These are phyloP conservation scores for Nannoperca australis DNA, from an alignment of 2,797 vertebrate species.

Conservation along the genomic window DNA sequence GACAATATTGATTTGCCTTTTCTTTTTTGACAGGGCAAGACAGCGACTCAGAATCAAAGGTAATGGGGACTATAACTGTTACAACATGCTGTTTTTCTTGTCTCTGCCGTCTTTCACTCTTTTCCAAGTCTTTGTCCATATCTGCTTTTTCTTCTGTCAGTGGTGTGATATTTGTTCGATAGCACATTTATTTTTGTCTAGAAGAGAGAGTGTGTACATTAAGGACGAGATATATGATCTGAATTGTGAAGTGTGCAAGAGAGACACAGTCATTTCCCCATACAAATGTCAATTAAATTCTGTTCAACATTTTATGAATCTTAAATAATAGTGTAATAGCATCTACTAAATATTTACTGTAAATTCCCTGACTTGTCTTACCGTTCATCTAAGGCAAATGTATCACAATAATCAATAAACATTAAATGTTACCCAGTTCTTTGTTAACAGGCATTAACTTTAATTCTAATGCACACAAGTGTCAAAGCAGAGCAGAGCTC, in stretches of 20 bases:
- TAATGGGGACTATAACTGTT: conserved; percentile 72
- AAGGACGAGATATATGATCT: neutral
- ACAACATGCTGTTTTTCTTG: conserved; percentile 52
- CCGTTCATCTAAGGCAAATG: conserved; percentile 4
- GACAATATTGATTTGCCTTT: conserved; percentile 87
- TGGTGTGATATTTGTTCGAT: conserved; percentile 46
- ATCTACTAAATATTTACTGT: conserved; percentile 5
- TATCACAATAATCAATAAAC: conserved; percentile 39
- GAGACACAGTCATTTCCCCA: neutral
- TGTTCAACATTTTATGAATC: conserved; percentile 1
- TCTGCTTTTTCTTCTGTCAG: conserved; percentile 28
- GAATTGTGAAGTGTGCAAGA: neutral
- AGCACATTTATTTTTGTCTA: conserved; percentile 48
- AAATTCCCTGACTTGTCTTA: neutral
- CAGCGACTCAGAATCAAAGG: conserved; percentile 69
- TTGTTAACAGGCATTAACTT: conserved; percentile 55
- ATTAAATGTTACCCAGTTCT: conserved; percentile 44
- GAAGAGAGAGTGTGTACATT: neutral
- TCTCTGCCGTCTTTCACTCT: conserved; percentile 30
- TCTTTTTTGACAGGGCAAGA: conserved; percentile 77
- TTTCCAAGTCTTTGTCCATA: conserved; percentile 23
- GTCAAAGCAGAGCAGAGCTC: conserved; percentile 43
- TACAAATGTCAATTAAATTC: conserved; percentile 2
- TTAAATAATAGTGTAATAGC: conserved; percentile 2
- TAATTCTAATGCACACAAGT: conserved; percentile 53